Percentiles rank a stretch among this genome's conserved stretches.
Conservation (phyloP, 2,888 invertebrate genomes). For the Rhopalosiphum nymphaeae region DNA sequence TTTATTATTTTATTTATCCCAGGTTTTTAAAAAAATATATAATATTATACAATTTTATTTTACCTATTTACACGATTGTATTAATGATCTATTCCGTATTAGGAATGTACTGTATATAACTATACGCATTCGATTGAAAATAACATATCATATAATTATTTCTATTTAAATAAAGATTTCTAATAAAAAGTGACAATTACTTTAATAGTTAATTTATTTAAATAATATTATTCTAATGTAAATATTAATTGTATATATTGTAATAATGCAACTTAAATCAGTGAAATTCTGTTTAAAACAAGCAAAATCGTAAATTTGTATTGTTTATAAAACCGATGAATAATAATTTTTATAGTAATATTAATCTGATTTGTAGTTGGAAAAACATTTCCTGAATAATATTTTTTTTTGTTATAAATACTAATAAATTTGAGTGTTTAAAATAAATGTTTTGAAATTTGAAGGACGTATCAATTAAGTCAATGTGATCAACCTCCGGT, state of each 20-base stretch:
- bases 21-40: background rate
- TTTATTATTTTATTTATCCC: background rate
- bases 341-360: background rate
- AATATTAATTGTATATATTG: background rate
- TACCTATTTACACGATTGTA: background rate
- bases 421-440: background rate
- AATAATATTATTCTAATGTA: background rate
- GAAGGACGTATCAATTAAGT: background rate
- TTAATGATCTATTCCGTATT: background rate
- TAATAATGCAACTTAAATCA: background rate
- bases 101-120: background rate
- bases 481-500: constrained; percentile 46
- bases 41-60: background rate
- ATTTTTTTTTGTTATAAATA: background rate
- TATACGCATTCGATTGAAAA: background rate
- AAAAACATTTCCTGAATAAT: background rate
- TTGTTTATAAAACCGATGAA: background rate
- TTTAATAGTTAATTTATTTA: background rate
- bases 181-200: background rate
- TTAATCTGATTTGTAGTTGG: background rate
- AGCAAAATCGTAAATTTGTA: background rate
- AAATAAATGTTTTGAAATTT: background rate
- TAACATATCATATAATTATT: background rate
- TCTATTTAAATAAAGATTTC: background rate
- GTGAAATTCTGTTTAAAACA: background rate